Conservation (phyloP, 2,113 vertebrate species). For the Menidia beryllina region DNA sequence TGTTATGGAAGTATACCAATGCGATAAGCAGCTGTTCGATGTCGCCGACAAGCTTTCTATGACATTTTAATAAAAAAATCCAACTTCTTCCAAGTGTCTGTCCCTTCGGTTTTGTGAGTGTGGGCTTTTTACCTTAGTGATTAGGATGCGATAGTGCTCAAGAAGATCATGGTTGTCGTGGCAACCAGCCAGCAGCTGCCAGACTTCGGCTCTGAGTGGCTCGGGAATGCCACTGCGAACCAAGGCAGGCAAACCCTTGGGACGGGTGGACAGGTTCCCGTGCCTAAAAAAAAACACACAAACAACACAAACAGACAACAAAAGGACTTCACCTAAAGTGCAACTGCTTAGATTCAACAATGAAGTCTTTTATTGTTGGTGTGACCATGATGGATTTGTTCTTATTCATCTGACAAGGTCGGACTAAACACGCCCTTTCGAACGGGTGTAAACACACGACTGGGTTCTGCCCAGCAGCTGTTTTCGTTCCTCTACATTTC, state of each 20-base stretch:
- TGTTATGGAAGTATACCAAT: not conserved
- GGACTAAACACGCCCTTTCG: not conserved
- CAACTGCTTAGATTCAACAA: constrained; percentile 12
- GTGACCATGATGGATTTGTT: not conserved
- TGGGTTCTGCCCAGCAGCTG: no score
- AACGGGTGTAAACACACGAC: not conserved
- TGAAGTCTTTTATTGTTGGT: not conserved
- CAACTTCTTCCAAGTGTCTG: not conserved
- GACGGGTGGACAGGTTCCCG: constrained; percentile 89
- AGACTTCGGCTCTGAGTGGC: constrained; percentile 95
- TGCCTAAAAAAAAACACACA: constrained; percentile 84
- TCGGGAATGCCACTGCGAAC: constrained; percentile 94
- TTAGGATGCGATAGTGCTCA: constrained; percentile 94
- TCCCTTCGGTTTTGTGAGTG: constrained; percentile 6
- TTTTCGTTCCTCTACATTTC: not conserved
- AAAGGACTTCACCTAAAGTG: constrained; percentile 14
- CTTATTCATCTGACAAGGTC: not conserved
- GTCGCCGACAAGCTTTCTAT: not conserved
- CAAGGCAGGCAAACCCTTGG: constrained; percentile 88
- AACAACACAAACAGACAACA: constrained; percentile 15
- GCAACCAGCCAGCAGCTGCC: constrained; percentile 95
- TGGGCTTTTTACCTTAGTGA: constrained; percentile 89
- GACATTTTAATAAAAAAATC: not conserved
- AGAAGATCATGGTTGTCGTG: constrained; percentile 93
- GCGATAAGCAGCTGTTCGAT: not conserved